Base-by-base conservation (phyloP, 1,140 invertebrate genomes). In the Chironomus tepperi region DNA sequence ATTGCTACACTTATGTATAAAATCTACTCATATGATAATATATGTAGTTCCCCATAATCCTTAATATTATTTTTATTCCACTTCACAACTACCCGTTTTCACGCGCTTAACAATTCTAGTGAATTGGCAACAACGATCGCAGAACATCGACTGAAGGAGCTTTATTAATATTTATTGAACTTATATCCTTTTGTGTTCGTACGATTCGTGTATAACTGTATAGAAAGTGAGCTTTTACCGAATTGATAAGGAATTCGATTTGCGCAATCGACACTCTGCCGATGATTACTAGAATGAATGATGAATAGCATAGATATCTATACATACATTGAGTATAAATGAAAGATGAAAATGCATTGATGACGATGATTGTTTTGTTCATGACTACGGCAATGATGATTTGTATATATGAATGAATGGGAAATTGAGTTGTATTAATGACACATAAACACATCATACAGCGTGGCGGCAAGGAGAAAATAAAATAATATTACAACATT, bases 131-230 rank as follows among this genome's bases (percentile, higher is more conserved):
- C 16, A 0, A 70, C 65, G 65, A 70, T 70, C 65, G 19, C n/a
- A 15, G 65, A 70, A 70, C 18, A 18, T 18, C 65, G 65, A 70
- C 65, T 70, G 65, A 70, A 9, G 18, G 18, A 70, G 19, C 16
- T 70, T 16, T 70, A 70, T 70, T 70, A 18, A 19, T 70, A 70
- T 18, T 57, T 70, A 70, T 70, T 70, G 65, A 18, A 70, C 65
- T 70, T 70, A 70, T 70, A 70, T 70, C 65, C 65, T 70, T 70
- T 67, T 21, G 15, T 57, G 12, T 57, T 5, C 47, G 12, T 57
- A 57, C 7, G 18, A 70, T 70, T 70, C 65, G 9, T 57, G 12
- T 15, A 57, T 34, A 1, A 34, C 5, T 5, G n/a, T n/a, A 34
- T 1, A 34, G 5, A 34, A 34, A 34, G 24, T 34, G 12, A 70